phyloP scores from a whole-genome alignment of 2,113 vertebrate species.

The Grammomys dolichurus region DNA sequence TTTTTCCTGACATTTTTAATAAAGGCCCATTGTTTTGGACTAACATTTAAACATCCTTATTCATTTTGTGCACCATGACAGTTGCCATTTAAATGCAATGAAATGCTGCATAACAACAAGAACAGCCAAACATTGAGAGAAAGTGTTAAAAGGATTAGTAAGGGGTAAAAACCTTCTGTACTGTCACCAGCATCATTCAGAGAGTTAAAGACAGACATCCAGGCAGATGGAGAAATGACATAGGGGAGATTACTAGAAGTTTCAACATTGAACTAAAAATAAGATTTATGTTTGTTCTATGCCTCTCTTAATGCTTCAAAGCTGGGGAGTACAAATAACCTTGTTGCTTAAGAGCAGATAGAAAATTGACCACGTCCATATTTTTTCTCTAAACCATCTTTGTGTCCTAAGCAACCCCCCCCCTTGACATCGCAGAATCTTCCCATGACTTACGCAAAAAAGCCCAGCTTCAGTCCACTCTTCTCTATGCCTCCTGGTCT shows the following conservation, averaged over 20 bases:
- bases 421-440: background rate
- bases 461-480: constrained; percentile 4
- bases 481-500: background rate
- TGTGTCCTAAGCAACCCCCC: constrained; percentile 10
- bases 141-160: background rate
- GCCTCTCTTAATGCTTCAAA: background rate
- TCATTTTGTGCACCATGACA: constrained; percentile 27
- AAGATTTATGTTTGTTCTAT: background rate
- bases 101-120: background rate
- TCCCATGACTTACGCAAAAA: constrained; percentile 6
- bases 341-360: background rate
- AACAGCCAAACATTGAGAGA: background rate
- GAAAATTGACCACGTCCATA: background rate
- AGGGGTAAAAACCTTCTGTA: background rate
- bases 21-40: constrained; percentile 32
- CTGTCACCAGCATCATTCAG: background rate
- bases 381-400: constrained; percentile 52
- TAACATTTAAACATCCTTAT: constrained; percentile 27
- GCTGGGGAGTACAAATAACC: background rate
- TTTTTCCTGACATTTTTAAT: constrained; percentile 50
- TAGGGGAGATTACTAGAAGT: background rate
- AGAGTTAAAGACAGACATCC: background rate
- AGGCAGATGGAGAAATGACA: constrained; percentile 1
- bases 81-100: constrained; percentile 3
- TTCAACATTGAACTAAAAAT: background rate